Evolutionary conservation across 2,113 vertebrate species (phyloP), one percentile per base, ranked within the genome.

Genomic region (Percina caprodes): DNA sequence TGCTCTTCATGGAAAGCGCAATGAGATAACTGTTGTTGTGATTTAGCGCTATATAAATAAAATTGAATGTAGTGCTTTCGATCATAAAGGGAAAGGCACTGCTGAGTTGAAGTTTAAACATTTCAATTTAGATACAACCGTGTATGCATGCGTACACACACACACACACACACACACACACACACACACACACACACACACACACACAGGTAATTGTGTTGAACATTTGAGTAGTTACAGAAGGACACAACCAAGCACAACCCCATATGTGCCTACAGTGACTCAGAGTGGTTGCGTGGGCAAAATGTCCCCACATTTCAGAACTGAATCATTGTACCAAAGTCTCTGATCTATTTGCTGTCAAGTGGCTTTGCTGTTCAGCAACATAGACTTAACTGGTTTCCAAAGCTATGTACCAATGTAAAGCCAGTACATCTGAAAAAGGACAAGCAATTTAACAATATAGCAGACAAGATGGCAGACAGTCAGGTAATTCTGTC

Each of bases 271-370:
- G 71, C 54, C 58, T 66, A 48, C 58, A 9, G 80, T 84, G 82
- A 87, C 75, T 88, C 77, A 86, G 76, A 84, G 69, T 59, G 74
- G 55, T 62, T 80, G 86, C n/a, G 84, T 87, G 81, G 88, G 86
- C 76, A 83, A 77, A 74, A 72, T 68, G 86, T 68, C 74, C 49
- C 81, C 73, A 79, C 77, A 83, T 78, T 80, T 87, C 67, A 84
- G 72, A 63, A 21, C 60, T 83, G 82, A 91, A 65, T 91, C 76
- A 86, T 48, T 75, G 70, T 48, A 56, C 69, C 54, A 73, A 69
- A 84, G 63, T 76, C 73, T 65, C 65, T 52, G 68, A 85, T 82
- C 78, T 84, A 67, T 67, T 60, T 74, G 74, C 58, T 79, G 61
- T 88, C 66, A 83, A 83, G 86, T 77, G 83, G 54, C 51, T 71